Percentiles rank a stretch among this genome's conserved stretches.
Evolutionary conservation across 2,888 invertebrate genomes (phyloP).

Genomic region (Osmoderma eremita): DNA sequence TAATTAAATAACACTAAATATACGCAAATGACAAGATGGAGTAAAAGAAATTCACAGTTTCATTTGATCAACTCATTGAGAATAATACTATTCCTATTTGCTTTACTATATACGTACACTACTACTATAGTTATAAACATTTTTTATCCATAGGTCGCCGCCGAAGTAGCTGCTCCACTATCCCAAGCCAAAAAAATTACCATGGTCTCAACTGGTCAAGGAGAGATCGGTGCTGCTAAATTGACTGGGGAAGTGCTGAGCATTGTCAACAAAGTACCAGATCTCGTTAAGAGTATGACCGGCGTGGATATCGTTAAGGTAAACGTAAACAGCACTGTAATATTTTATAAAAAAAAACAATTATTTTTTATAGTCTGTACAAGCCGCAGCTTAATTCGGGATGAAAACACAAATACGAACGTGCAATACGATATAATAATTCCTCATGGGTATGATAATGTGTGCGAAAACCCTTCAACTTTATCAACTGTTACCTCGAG

Average conservation of each 20-base stretch:
- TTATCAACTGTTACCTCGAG: too few species aligned
- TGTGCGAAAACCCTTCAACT: neutral
- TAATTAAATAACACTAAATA: too few species aligned
- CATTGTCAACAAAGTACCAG: constrained; percentile 92
- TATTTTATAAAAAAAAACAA: constrained; percentile 7
- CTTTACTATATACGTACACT: neutral
- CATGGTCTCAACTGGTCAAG: constrained; percentile 93
- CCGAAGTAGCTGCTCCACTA: constrained; percentile 95
- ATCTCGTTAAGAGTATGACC: constrained; percentile 89
- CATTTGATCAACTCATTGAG: too few species aligned
- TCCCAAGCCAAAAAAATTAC: constrained; percentile 95
- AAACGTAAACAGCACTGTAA: constrained; percentile 50
- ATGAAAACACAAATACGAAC: constrained; percentile 21
- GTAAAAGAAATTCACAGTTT: too few species aligned
- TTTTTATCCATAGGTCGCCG: constrained; percentile 77
- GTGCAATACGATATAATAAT: constrained; percentile 35
- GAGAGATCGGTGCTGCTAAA: constrained; percentile 94
- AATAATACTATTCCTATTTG: neutral
- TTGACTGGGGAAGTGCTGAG: constrained; percentile 93
- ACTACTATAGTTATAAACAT: neutral
- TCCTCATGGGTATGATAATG: neutral
- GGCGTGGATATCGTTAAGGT: constrained; percentile 94
- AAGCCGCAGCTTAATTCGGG: constrained; percentile 46
- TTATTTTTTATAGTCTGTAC: constrained; percentile 49
- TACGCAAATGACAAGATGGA: too few species aligned